phyloP scores from a whole-genome alignment of 2,888 invertebrate genomes.

The Leptura quadrifasciata region DNA sequence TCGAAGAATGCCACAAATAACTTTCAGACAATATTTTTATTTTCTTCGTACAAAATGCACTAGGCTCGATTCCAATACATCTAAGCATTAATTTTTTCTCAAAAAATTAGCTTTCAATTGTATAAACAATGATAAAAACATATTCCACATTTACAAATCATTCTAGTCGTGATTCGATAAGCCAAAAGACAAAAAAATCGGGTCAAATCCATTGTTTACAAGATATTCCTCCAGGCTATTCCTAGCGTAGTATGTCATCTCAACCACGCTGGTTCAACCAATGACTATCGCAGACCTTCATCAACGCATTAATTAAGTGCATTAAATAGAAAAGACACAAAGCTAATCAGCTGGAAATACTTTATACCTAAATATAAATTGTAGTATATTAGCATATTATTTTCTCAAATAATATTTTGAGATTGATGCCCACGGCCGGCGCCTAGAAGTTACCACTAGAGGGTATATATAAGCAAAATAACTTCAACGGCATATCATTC shows the following conservation, averaged over 20 bases:
- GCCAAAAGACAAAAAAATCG: no score
- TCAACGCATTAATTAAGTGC: conserved; percentile 4
- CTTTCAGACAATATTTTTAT: no score
- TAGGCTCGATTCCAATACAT: no score
- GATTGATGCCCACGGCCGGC: conserved; percentile 6
- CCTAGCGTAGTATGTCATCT: conserved; percentile 16
- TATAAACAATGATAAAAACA: no score
- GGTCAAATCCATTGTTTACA: no score
- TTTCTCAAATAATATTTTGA: conserved; percentile 22
- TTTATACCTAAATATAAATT: conserved; percentile 1
- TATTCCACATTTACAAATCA: no score
- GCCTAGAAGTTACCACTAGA: conserved; percentile 3
- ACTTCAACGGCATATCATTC: neutral
- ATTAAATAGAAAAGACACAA: conserved; percentile 4
- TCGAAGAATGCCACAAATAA: no score
- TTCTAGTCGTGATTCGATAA: no score
- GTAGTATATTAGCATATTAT: conserved; percentile 9
- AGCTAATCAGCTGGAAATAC: neutral
- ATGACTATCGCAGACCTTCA: neutral
- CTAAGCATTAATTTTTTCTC: no score
- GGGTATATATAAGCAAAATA: neutral
- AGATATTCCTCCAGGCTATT: no score
- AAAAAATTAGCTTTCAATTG: no score
- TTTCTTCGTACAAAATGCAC: no score
- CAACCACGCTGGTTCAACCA: neutral